Conservation (phyloP, 2,888 invertebrate species). For the Geophilus truncorum region DNA sequence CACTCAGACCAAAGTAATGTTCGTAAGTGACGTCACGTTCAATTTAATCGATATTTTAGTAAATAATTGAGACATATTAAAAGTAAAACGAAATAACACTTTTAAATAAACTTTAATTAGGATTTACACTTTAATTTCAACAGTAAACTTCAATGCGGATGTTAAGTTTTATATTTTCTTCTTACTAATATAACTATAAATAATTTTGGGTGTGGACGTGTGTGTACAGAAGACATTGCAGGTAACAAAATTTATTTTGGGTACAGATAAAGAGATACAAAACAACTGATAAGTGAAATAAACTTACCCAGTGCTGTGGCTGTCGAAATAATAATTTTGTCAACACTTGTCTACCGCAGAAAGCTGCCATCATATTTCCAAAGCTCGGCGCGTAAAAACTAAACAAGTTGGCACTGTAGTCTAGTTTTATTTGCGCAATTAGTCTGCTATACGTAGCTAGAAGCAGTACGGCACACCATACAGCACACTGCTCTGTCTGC, state of each 20-base stretch:
- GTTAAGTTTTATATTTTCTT: too few species aligned
- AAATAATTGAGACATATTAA: too few species aligned
- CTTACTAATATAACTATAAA: not conserved
- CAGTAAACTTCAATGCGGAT: too few species aligned
- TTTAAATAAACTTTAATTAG: too few species aligned
- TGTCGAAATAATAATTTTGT: not conserved
- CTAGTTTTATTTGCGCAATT: not conserved
- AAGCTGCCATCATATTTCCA: conserved; percentile 10
- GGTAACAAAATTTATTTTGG: not conserved
- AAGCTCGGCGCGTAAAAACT: conserved; percentile 7
- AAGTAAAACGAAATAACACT: too few species aligned
- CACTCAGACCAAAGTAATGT: not conserved
- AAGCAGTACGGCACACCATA: not conserved
- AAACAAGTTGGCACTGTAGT: not conserved
- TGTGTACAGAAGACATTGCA: not conserved
- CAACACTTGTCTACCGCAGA: not conserved
- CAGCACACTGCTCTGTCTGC: too few species aligned
- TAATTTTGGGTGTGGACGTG: conserved; percentile 12
- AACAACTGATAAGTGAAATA: not conserved
- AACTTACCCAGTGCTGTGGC: not conserved
- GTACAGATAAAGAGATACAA: not conserved
- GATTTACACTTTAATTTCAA: too few species aligned
- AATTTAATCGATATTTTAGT: not conserved
- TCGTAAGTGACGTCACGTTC: not conserved
- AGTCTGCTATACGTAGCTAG: not conserved